These are phyloP conservation scores for Poecile montanus DNA, from an alignment of 2,797 vertebrate species.

Conservation along the genomic window DNA sequence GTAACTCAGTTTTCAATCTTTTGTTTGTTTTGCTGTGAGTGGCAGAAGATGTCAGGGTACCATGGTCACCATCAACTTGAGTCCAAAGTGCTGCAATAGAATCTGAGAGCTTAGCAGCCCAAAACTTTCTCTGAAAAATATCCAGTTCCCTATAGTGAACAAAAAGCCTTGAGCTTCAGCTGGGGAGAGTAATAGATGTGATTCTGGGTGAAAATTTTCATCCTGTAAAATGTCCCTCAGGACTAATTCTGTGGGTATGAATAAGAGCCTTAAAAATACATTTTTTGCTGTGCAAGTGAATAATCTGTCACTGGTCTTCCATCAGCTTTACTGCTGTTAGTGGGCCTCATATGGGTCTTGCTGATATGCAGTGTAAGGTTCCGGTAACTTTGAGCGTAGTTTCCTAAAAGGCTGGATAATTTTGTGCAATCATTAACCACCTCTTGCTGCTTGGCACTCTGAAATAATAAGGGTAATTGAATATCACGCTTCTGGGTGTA, in stretches of 20 bases:
- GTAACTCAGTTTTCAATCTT: background rate
- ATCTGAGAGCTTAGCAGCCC: background rate
- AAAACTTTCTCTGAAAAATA: background rate
- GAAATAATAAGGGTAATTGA: conserved; percentile 52
- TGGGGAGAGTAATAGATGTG: background rate
- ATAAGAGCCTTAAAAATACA: background rate
- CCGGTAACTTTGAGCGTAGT: background rate
- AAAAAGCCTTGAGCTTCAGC: background rate
- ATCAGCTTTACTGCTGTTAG: background rate
- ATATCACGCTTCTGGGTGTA: background rate
- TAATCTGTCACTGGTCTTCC: background rate
- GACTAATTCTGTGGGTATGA: background rate
- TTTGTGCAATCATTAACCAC: conserved; percentile 22
- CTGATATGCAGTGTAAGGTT: background rate
- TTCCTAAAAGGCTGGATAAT: background rate
- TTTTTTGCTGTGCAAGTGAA: background rate
- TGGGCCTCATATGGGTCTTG: background rate
- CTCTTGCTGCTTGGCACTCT: conserved; percentile 9
- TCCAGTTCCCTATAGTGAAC: background rate
- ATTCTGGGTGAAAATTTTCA: background rate
- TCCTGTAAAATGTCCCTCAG: background rate
- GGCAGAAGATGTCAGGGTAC: background rate
- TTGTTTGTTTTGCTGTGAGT: background rate
- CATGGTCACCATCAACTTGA: background rate
- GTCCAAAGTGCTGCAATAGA: background rate